Percentiles rank a stretch among this genome's conserved stretches.
These are phyloP conservation scores for Cuculus canorus DNA, from an alignment of 2,797 vertebrate species.

Conservation along the genomic window DNA sequence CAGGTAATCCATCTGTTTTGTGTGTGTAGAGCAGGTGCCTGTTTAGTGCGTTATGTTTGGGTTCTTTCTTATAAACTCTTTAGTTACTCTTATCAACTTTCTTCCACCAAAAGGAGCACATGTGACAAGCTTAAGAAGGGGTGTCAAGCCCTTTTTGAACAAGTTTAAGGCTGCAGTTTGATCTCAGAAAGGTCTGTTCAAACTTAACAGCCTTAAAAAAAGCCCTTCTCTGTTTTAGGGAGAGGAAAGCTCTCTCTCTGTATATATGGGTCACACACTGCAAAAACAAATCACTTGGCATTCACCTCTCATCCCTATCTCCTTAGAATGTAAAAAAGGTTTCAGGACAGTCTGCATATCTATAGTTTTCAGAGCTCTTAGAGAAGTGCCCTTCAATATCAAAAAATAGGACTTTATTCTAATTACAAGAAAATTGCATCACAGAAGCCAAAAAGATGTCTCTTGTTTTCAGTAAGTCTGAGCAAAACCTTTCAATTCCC, in stretches of 20 bases:
- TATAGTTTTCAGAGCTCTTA: neutral
- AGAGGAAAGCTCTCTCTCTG: neutral
- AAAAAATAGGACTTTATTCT: neutral
- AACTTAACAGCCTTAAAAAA: neutral
- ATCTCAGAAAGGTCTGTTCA: neutral
- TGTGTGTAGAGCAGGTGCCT: neutral
- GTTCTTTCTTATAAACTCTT: neutral
- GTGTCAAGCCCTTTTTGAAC: neutral
- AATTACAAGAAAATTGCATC: neutral
- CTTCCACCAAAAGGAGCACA: neutral
- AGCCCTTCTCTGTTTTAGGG: neutral
- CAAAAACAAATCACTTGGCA: neutral
- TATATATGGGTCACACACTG: neutral
- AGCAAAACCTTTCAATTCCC: neutral
- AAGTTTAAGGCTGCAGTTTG: neutral
- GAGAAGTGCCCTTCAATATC: neutral
- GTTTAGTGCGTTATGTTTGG: neutral
- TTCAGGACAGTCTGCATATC: neutral
- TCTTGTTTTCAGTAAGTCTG: neutral
- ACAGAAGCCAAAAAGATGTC: neutral
- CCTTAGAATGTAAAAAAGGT: neutral
- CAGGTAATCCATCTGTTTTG: neutral
- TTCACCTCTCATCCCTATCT: neutral
- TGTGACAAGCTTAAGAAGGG: neutral
- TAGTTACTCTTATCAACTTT: neutral